A percentile compares a stretch with the other conserved stretches of the same genome.
These are phyloP conservation scores for Torymus aiolomorphi DNA, from an alignment of 2,888 invertebrate genomes.

Conservation along the genomic window DNA sequence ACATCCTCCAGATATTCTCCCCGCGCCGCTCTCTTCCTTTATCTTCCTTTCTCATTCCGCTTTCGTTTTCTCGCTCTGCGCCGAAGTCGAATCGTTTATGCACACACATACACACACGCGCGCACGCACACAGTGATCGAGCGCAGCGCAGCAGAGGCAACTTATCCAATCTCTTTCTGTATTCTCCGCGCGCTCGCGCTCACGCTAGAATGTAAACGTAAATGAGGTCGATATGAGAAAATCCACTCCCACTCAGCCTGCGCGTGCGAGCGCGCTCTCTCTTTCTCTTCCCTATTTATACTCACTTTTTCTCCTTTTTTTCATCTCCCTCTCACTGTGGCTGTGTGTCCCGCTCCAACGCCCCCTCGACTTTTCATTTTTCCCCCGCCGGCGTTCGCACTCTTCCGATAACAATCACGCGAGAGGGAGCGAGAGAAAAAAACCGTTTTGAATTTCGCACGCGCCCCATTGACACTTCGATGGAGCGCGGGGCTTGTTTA, in stretches of 20 bases:
- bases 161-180: slow-evolving; percentile 25
- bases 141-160: not conserved
- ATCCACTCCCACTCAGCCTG: not conserved
- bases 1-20: not conserved
- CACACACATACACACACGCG: slow-evolving; percentile 3
- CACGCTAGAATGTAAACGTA: slow-evolving; percentile 1
- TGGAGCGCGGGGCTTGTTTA: no score
- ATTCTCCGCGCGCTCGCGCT: not conserved
- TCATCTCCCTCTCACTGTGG: no score
- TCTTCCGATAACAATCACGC: no score
- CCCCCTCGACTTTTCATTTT: slow-evolving; percentile 1
- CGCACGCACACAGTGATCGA: no score
- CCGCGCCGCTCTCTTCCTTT: not conserved
- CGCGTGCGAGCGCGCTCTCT: no score
- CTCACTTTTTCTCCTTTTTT: no score
- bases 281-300: no score
- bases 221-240: slow-evolving; percentile 34
- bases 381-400: not conserved
- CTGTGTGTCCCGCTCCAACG: no score
- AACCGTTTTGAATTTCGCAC: no score
- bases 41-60: not conserved
- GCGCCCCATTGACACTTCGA: no score
- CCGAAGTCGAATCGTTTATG: slow-evolving; percentile 17
- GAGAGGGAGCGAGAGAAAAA: no score
- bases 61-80: not conserved